Conservation (phyloP, 23 tunicate genomes). For the Trididemnum nubilum region DNA sequence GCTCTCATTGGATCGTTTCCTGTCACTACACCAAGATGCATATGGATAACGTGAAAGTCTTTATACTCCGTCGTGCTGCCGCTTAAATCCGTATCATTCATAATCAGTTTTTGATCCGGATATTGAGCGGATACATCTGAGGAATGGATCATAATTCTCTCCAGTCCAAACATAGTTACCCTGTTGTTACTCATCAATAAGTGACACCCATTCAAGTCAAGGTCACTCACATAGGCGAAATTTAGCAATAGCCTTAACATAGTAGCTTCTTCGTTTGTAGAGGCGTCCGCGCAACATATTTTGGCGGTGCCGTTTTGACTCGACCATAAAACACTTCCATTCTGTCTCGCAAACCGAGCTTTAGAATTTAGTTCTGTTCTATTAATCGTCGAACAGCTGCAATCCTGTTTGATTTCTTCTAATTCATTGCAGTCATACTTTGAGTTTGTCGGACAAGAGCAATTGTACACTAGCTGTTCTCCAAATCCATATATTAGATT, state of each 20-base stretch:
- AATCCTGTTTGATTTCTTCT: neutral
- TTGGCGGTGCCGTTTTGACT: neutral
- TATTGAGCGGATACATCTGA: neutral
- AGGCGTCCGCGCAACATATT: constrained; percentile 11
- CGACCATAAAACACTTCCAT: constrained; percentile 2
- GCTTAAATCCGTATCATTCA: neutral
- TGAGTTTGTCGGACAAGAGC: constrained; percentile 3
- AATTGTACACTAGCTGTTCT: neutral
- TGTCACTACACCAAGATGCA: neutral
- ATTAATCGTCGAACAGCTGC: neutral
- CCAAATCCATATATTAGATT: neutral
- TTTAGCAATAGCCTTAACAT: constrained; percentile 22
- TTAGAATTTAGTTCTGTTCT: neutral
- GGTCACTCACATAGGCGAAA: neutral
- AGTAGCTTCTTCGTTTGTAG: constrained; percentile 3
- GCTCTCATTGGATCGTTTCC: neutral
- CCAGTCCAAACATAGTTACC: constrained; percentile 18
- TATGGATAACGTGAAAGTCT: neutral
- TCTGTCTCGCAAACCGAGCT: constrained; percentile 18
- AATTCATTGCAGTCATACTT: neutral
- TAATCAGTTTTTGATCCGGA: neutral
- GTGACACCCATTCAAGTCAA: constrained; percentile 6
- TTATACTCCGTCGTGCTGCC: neutral
- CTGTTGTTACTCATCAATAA: neutral
- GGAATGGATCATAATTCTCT: neutral